phyloP scores from a whole-genome alignment of 2,888 invertebrate species.

The Sinhomidia bicolor region DNA sequence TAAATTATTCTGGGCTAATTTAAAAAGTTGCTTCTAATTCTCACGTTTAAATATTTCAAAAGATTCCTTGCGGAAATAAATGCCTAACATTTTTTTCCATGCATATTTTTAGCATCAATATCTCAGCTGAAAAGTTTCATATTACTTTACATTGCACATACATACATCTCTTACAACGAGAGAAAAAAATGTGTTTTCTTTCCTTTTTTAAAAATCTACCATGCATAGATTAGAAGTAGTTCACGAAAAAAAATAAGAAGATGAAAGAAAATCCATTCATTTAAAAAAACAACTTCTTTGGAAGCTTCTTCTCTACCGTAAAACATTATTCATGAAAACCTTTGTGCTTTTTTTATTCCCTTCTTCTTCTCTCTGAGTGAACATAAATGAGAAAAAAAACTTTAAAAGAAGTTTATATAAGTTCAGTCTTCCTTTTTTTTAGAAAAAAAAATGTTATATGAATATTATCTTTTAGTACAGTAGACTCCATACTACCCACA shows the following conservation, averaged over 20 bases:
- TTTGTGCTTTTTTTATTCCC: background rate
- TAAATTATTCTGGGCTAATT: conserved; percentile 62
- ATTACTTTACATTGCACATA: too few relatives aligned
- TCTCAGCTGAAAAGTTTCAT: conserved; percentile 22
- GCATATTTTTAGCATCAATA: conserved; percentile 53
- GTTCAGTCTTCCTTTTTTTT: too few relatives aligned
- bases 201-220: background rate
- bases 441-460: background rate
- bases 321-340: conserved; percentile 30
- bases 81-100: conserved; percentile 22
- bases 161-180: too few relatives aligned
- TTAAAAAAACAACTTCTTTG: background rate
- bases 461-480: background rate
- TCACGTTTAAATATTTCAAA: conserved; percentile 53
- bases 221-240: conserved; percentile 3
- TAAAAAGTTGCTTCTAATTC: conserved; percentile 49
- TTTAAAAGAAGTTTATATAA: background rate
- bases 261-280: conserved; percentile 27
- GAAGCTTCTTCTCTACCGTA: background rate
- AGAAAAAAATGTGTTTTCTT: background rate
- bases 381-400: background rate
- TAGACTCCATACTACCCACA: background rate
- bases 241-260: background rate
- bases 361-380: background rate
- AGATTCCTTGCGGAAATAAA: conserved; percentile 52